Conservation (phyloP, 2,888 invertebrate genomes). For the Acanthosepion pharaonis region DNA sequence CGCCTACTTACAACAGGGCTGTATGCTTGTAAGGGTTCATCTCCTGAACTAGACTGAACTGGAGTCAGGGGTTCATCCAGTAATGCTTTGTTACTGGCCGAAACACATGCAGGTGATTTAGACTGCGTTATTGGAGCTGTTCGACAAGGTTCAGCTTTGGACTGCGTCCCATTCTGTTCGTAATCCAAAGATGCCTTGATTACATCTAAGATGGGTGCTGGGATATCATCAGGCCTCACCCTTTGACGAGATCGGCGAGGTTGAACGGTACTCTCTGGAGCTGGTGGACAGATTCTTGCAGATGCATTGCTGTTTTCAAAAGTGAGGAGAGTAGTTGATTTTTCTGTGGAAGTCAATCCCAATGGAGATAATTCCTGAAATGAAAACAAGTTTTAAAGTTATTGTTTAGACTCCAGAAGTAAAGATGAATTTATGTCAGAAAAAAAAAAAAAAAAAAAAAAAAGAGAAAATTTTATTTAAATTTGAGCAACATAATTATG, state of each 20-base stretch:
- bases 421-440: too few relatives aligned
- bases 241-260: background rate
- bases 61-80: background rate
- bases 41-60: background rate
- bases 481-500: too few relatives aligned
- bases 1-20: background rate
- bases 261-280: background rate
- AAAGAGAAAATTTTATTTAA: too few relatives aligned
- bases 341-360: background rate
- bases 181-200: conserved; percentile 9
- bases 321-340: background rate
- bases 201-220: background rate
- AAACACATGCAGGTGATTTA: background rate
- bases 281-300: too few relatives aligned
- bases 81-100: background rate
- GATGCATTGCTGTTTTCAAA: background rate
- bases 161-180: background rate
- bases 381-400: background rate
- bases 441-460: too few relatives aligned
- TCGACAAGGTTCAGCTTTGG: conserved; percentile 9
- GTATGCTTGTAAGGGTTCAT: background rate
- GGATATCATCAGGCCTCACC: background rate
- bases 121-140: background rate
- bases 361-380: background rate
- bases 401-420: background rate